Base-by-base conservation (phyloP, 2,113 vertebrate genomes). In the Taxidea taxus region DNA sequence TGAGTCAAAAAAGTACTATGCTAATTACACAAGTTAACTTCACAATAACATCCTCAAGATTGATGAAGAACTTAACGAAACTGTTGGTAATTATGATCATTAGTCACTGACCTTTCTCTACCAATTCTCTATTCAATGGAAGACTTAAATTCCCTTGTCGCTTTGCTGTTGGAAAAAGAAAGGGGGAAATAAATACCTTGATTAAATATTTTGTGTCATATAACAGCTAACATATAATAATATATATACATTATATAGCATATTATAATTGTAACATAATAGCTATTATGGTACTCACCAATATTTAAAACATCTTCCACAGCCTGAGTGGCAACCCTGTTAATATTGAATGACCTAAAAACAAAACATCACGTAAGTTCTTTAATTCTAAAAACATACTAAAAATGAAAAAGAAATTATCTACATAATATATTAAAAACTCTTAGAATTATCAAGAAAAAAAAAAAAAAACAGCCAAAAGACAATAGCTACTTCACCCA, bases 311-410 rank as follows among this genome's bases (percentile, higher is more conserved):
- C 98, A 97, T 99, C 99, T 98, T 99, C 99, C 97, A 99, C 99
- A 74, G 99, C 98, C 98, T 99, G 99, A 91, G 99, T 97, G 86
- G 99, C 98, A 90, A 99, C 98, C 98, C 99, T 99, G 98, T 99
- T 99, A 98, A 99, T 99, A 98, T 99, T 99, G 98, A 99, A 99
- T 39, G 99, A 99, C 99, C 99, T 99, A 98, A 31, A 98, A 96
- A 98, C 7, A 98, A 85, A n/a, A 98, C 98, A 89, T 0, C 95
- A 74, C 91, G 86, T 12, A 72, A 77, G 91, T 87, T 91, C 85
- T 91, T 90, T 87, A 56, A 80, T 97, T 82, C 66, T 94, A 91
- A 91, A 95, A 96, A 20, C 39, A 96, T 60, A 82, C 54, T 68
- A 64, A 72, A 96, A 93, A 78, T 91, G 23, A 34, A 91, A 88